These are phyloP conservation scores for Pollenia amentaria DNA, from an alignment of 2,888 invertebrate genomes.

Conservation along the genomic window DNA sequence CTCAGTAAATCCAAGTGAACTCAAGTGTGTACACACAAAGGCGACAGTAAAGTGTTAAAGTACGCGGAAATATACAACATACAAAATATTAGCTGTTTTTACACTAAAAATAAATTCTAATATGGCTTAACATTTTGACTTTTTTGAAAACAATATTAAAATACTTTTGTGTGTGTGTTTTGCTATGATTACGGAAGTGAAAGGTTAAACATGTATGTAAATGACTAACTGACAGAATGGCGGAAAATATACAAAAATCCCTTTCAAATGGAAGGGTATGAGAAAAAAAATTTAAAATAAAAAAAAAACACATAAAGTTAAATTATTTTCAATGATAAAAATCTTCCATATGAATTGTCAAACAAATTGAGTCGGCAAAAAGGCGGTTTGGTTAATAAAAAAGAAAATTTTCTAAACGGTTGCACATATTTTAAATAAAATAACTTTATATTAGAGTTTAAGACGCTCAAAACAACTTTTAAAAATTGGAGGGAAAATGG, in stretches of 20 bases:
- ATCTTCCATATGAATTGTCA: slow-evolving; percentile 1
- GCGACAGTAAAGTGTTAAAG: slow-evolving; percentile 62
- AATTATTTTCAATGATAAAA: slow-evolving; percentile 21
- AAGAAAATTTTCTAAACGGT: too few relatives aligned
- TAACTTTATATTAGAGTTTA: too few relatives aligned
- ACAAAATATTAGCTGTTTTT: slow-evolving; percentile 62
- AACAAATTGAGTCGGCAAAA: too few relatives aligned
- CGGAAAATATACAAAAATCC: not conserved
- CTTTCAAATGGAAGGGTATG: not conserved
- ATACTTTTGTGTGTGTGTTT: not conserved
- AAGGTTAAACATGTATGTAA: slow-evolving; percentile 37
- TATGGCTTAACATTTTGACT: slow-evolving; percentile 11
- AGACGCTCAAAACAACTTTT: too few relatives aligned
- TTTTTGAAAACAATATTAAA: not conserved
- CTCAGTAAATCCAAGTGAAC: slow-evolving; percentile 52
- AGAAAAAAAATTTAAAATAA: not conserved
- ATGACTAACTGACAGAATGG: not conserved
- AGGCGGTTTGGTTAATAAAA: too few relatives aligned
- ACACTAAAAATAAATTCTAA: slow-evolving; percentile 15
- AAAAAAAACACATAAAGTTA: slow-evolving; percentile 18
- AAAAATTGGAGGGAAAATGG: too few relatives aligned
- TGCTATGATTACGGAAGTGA: not conserved
- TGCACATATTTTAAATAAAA: too few relatives aligned
- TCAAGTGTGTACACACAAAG: slow-evolving; percentile 53
- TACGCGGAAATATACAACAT: slow-evolving; percentile 57